Base-by-base conservation (phyloP, 2,888 invertebrate species). In the Lasioglossum leucozonium region DNA sequence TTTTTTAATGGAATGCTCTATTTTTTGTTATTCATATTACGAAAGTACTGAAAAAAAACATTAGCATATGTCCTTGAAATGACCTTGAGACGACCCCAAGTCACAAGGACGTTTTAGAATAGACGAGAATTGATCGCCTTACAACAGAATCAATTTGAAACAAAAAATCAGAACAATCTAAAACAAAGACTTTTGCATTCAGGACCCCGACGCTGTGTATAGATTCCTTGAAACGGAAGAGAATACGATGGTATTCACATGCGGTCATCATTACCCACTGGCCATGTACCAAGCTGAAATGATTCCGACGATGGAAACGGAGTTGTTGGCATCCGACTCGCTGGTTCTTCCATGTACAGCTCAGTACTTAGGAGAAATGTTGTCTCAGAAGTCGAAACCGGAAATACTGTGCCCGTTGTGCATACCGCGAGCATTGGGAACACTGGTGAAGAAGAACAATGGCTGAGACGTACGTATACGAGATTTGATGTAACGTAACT, bases 211-310 rank as follows among this genome's bases (percentile, higher is more conserved):
- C 37, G 72, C 82, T 4, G 86, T 90, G 22, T 82, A 88, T 67
- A 82, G 92, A 76, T 93, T 95, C 58, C 91, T 95, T 8, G 92
- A 90, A 13, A 88, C 90, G 4, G 91, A 94, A 55, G 94, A 94
- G 84, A 94, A 94, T 55, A 93, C 91, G 11, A 93, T 94, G 91
- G 91, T 95, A 67, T 95, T 95, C 62, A 95, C 95, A 0, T 95
- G 95, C 58, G 95, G 95, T 13, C 95, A 95, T 81, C 93, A 94
- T 82, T 95, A 93, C 84, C 93, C 93, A 76, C 78, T 93, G 58
- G 91, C 94, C 2, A 40, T 87, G n/a, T 95, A 94, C 81, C 85
- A 93, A 75, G 90, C 93, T 10, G 94, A 95, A 85, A 88, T 92
- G 58, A 89, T 95, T 77, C 92, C 95, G 34, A 91, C 90, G 80